These are phyloP conservation scores for Phalangium opilio DNA, from an alignment of 2,888 invertebrate genomes.

Conservation along the genomic window DNA sequence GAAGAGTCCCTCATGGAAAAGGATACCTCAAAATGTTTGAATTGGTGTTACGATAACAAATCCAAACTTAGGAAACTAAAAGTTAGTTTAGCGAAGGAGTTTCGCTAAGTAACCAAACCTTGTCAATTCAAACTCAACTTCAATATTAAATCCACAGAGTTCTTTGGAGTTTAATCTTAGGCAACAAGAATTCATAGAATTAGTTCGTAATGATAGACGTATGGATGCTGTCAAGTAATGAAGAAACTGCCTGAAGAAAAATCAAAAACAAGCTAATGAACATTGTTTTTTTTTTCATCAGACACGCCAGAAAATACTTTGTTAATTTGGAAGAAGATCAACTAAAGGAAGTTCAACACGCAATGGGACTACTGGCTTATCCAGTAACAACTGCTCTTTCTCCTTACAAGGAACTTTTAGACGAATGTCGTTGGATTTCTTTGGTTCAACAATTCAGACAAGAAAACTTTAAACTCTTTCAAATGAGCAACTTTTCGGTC, in stretches of 20 bases:
- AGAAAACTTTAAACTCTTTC: conserved; percentile 87
- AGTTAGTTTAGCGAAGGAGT: conserved; percentile 21
- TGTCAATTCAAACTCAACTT: conserved; percentile 1
- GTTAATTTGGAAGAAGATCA: conserved; percentile 73
- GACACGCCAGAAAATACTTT: conserved; percentile 86
- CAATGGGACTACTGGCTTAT: conserved; percentile 90
- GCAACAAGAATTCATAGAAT: conserved; percentile 85
- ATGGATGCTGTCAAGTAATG: conserved; percentile 75
- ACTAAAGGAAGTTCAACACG: conserved; percentile 70
- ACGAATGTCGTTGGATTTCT: conserved; percentile 59
- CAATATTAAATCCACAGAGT: conserved; percentile 36
- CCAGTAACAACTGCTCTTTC: conserved; percentile 54
- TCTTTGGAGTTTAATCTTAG: conserved; percentile 88
- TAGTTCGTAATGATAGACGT: conserved; percentile 68
- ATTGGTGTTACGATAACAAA: conserved; percentile 94
- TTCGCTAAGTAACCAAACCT: not conserved
- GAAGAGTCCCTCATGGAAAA: conserved; percentile 65
- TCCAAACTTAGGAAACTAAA: conserved; percentile 84
- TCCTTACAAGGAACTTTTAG: conserved; percentile 35
- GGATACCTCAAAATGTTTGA: conserved; percentile 73
- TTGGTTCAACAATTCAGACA: conserved; percentile 78
- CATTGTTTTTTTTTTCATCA: conserved; percentile 22
- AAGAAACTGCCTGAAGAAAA: not conserved
- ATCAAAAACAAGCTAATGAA: not conserved
- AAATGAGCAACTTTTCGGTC: conserved; percentile 75